Evolutionary conservation across 2,113 vertebrate species (phyloP).

Genomic region (Boleophthalmus pectinirostris): DNA sequence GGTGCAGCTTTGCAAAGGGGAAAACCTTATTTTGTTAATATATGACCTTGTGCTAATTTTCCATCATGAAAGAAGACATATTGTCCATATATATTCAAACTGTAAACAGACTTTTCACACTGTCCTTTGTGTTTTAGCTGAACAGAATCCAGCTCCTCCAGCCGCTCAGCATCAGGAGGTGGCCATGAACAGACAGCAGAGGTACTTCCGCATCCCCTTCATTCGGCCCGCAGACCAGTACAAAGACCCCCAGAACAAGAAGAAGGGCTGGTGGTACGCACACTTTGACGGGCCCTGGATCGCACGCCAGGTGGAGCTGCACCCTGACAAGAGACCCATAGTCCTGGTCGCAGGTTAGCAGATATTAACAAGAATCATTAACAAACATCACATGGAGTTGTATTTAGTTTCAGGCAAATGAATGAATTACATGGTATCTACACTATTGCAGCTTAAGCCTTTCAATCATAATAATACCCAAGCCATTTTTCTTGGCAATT

Average conservation of each 20-base stretch:
- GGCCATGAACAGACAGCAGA: slow-evolving; percentile 89
- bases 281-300: slow-evolving; percentile 98
- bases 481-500: too few species aligned
- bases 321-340: slow-evolving; percentile 97
- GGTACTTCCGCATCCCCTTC: slow-evolving; percentile 98
- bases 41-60: too few species aligned
- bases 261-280: slow-evolving; percentile 99
- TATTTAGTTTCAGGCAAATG: too few species aligned
- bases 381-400: too few species aligned
- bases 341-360: slow-evolving; percentile 91
- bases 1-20: too few species aligned
- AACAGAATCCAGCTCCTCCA: slow-evolving; percentile 86
- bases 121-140: slow-evolving; percentile 71
- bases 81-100: too few species aligned
- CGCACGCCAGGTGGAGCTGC: slow-evolving; percentile 93
- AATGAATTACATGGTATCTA: too few species aligned
- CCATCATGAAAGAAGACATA: too few species aligned
- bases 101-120: too few species aligned
- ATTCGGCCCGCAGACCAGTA: slow-evolving; percentile 96
- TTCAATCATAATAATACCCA: too few species aligned
- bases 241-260: slow-evolving; percentile 97
- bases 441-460: too few species aligned
- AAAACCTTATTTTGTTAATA: too few species aligned
- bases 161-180: slow-evolving; percentile 84
- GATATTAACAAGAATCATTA: not conserved